Conservation (phyloP, 2,797 vertebrate species). For the Xerus rutilus region DNA sequence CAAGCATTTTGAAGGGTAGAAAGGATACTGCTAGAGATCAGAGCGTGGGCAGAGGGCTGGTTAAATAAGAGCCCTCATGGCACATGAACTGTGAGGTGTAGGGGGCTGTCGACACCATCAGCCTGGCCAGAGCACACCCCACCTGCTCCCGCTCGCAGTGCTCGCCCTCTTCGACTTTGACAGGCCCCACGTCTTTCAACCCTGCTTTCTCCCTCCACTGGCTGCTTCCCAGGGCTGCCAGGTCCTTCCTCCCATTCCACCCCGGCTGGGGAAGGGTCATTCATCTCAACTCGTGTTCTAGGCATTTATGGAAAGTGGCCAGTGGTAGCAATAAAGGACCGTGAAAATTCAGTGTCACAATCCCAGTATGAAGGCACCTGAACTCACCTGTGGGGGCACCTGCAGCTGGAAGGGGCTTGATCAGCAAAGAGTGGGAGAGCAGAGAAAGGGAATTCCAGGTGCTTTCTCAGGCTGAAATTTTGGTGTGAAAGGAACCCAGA, state of each 20-base stretch:
- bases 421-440: background rate
- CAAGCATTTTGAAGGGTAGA: conserved; percentile 15
- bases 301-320: background rate
- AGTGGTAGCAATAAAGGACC: background rate
- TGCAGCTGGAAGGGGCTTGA: background rate
- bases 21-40: background rate
- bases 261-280: background rate
- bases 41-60: background rate
- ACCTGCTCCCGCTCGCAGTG: no score
- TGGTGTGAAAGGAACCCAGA: background rate
- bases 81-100: background rate
- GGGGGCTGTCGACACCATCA: background rate
- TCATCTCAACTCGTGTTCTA: background rate
- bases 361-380: background rate
- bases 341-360: background rate
- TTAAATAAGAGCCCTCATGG: background rate
- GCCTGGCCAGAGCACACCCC: background rate
- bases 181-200: background rate
- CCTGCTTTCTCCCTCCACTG: background rate
- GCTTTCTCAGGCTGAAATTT: background rate
- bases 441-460: background rate
- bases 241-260: background rate
- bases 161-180: rapidly evolving
- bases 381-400: background rate
- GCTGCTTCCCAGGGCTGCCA: background rate